A percentile compares a stretch with the other conserved stretches of the same genome.
phyloP scores from a whole-genome alignment of 1,140 invertebrate species.

The Bombus polaris region DNA sequence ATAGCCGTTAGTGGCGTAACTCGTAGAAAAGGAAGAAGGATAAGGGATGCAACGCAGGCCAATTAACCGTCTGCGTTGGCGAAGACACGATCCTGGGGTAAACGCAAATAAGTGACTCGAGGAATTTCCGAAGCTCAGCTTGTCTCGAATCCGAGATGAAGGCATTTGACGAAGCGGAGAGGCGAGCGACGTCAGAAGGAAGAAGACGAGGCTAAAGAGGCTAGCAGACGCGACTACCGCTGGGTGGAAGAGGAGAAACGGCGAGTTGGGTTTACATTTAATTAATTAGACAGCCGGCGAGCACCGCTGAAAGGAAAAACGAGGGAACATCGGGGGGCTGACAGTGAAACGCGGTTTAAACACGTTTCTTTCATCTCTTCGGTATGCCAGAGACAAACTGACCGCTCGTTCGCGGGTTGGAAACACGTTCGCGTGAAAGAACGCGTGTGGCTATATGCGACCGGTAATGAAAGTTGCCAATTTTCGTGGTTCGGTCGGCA shows the following conservation, averaged over 20 bases:
- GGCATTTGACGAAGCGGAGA: slow-evolving; percentile 6
- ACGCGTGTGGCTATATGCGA: background rate
- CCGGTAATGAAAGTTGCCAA: slow-evolving; percentile 5
- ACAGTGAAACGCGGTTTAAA: slow-evolving; percentile 37
- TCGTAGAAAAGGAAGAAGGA: background rate
- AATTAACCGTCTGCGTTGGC: slow-evolving; percentile 58
- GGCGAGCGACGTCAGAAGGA: background rate
- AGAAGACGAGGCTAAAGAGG: background rate
- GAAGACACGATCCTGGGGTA: slow-evolving; percentile 46
- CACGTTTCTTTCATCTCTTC: slow-evolving; percentile 49
- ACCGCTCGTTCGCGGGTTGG: slow-evolving; percentile 18
- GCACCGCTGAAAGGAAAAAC: slow-evolving; percentile 32
- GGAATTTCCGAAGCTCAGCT: slow-evolving; percentile 34
- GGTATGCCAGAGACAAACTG: background rate
- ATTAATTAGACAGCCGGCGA: slow-evolving; percentile 64
- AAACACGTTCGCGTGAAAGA: slow-evolving; percentile 12
- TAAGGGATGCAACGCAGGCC: slow-evolving; percentile 9
- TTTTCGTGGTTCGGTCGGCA: slow-evolving; percentile 16
- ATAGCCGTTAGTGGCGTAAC: background rate
- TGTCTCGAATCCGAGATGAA: background rate
- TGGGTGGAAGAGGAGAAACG: background rate
- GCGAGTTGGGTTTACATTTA: slow-evolving; percentile 64
- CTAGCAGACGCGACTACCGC: background rate
- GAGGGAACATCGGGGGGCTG: background rate
- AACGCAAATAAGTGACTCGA: slow-evolving; percentile 62